phyloP scores from a whole-genome alignment of 2,797 vertebrate genomes.

The Cynopterus sphinx region DNA sequence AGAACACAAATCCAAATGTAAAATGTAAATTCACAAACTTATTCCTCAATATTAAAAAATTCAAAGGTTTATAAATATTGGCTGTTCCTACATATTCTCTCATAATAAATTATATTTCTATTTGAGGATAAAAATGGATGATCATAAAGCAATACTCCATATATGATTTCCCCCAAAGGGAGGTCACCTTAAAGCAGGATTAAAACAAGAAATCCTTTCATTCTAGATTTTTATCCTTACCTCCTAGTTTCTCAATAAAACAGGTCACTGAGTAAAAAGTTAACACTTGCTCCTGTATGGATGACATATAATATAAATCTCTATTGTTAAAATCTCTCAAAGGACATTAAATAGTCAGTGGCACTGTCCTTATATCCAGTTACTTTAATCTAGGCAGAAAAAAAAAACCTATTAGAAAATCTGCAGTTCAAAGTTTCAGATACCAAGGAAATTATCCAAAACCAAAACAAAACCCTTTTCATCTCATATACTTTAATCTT shows the following conservation, averaged over 20 bases:
- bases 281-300: not conserved
- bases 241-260: conserved; percentile 4
- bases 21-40: conserved; percentile 40
- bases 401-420: not conserved
- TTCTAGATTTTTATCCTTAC: conserved; percentile 6
- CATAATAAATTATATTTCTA: not conserved
- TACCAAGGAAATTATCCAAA: not conserved
- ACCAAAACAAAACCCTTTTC: not conserved
- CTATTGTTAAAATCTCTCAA: not conserved
- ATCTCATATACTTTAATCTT: not conserved
- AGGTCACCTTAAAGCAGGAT: not conserved
- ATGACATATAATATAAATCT: not conserved
- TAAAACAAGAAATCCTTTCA: conserved; percentile 27
- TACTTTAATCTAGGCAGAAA: not conserved
- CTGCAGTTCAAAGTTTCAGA: not conserved
- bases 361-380: not conserved
- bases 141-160: not conserved
- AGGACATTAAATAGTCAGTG: not conserved
- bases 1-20: conserved; percentile 47
- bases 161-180: not conserved
- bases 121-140: conserved; percentile 29
- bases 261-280: not conserved
- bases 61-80: conserved; percentile 7
- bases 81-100: not conserved
- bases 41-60: conserved; percentile 1